Evolutionary conservation across 2,797 vertebrate genomes (phyloP).

Genomic region (Hipposideros larvatus): DNA sequence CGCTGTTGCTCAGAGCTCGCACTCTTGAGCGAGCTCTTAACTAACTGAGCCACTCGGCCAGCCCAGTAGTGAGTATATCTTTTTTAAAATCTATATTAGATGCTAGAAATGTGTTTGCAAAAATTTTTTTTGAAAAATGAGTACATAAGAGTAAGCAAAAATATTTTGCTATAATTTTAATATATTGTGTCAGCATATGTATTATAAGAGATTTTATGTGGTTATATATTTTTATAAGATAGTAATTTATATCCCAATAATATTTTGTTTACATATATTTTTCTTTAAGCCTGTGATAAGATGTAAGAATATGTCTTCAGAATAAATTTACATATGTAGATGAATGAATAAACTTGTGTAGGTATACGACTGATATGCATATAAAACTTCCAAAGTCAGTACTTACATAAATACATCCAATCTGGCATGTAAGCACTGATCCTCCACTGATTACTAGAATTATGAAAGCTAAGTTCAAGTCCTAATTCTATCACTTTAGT

Average conservation of each 20-base stretch:
- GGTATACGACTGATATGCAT: background rate
- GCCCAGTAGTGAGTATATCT: too few relatives aligned
- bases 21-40: too few relatives aligned
- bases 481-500: background rate
- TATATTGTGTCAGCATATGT: background rate
- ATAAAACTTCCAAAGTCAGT: background rate
- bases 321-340: background rate
- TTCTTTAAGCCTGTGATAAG: background rate
- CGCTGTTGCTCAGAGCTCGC: too few relatives aligned
- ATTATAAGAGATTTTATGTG: background rate
- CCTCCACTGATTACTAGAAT: background rate
- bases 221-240: background rate
- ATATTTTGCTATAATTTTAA: conserved; percentile 21
- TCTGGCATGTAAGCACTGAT: background rate
- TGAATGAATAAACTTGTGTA: background rate
- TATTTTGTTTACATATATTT: conserved; percentile 56
- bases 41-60: too few relatives aligned
- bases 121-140: conserved; percentile 37
- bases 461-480: background rate
- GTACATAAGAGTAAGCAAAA: background rate
- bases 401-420: background rate
- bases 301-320: background rate
- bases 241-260: background rate
- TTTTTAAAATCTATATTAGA: background rate
- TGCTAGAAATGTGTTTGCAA: background rate